Evolutionary conservation across 2,888 invertebrate genomes (phyloP), one percentile per base, ranked within the genome.

Genomic region (Pharmacophagus antenor): DNA sequence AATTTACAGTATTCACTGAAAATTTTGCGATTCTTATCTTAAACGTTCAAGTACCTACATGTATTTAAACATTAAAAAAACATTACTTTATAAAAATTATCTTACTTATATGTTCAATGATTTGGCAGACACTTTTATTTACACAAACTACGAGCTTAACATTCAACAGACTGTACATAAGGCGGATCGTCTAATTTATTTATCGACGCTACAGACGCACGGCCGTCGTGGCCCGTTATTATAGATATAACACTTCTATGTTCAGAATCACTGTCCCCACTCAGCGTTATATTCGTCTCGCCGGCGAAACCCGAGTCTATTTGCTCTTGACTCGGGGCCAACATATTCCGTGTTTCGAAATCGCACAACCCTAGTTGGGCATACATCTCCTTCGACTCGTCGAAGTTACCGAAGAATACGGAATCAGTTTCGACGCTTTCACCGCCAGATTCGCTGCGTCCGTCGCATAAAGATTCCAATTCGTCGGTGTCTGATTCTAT

Each of bases 361-460:
- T 72, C 73, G 46, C 72, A 75, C 37, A 87, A 64, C 12, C 82
- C 84, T 50, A 90, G 74, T 62, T 88, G 88, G 20, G 83, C 83
- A 8, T 86, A 78, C 65, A 89, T 74, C 66, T 88, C 84, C 55
- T 87, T 88, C 0, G 89, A 80, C 61, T 90, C 89, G 48, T 89
- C 87, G 68, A 94, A 93, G 76, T 94, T 94, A 6, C 95, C 95
- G 72, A 96, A 96, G 76, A 96, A 95, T 12, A 96, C 96, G 12
- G 96, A 96, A 82, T 96, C 96, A 0, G 96, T 96, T 73, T 96
- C 96, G 2, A 96, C 92, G 80, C 96, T 96, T 76, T 96, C 96
- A 1, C 95, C 96, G 0, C 96, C 96, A 22, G 96, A 96, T 79
- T 96, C 96, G 75, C 96, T 96, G 65, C 94, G 93, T 10, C 95